phyloP scores from a whole-genome alignment of 2,797 vertebrate species.

The Acanthornis magna region DNA sequence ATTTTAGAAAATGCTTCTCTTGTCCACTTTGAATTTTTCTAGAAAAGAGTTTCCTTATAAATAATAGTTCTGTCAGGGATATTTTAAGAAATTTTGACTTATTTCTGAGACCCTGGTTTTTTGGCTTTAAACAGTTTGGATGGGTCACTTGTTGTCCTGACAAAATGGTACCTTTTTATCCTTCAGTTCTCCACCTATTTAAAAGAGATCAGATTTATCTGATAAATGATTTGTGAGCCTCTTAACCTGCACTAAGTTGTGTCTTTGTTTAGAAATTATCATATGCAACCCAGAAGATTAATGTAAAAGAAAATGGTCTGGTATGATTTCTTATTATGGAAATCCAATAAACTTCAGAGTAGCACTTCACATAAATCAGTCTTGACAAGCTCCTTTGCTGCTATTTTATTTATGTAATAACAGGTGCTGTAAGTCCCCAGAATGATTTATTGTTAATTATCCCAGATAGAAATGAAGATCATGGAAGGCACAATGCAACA shows the following conservation, averaged over 20 bases:
- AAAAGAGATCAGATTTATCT: neutral
- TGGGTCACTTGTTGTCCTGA: neutral
- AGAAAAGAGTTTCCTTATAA: neutral
- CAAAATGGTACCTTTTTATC: neutral
- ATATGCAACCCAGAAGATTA: conserved; percentile 41
- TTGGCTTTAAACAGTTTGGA: neutral
- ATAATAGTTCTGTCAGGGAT: neutral
- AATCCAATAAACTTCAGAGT: conserved; percentile 70
- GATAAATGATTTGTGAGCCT: neutral
- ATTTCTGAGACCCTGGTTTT: neutral
- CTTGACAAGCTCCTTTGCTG: conserved; percentile 58
- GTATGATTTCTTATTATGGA: conserved; percentile 70
- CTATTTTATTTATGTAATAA: conserved; percentile 74
- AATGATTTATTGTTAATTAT: conserved; percentile 69
- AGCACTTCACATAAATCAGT: conserved; percentile 66
- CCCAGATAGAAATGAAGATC: conserved; percentile 32
- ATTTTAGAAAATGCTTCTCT: neutral
- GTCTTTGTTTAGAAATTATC: conserved; percentile 28
- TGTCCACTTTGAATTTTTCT: neutral
- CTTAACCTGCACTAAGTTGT: neutral
- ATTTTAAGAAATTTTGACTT: neutral
- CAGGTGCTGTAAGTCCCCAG: conserved; percentile 25
- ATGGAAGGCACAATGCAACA: neutral
- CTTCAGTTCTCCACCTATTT: neutral
- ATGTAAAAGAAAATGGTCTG: conserved; percentile 42